A percentile compares a stretch with the other conserved stretches of the same genome.
These are phyloP conservation scores for Neostethus bicornis DNA, from an alignment of 2,797 vertebrate genomes.

Conservation along the genomic window DNA sequence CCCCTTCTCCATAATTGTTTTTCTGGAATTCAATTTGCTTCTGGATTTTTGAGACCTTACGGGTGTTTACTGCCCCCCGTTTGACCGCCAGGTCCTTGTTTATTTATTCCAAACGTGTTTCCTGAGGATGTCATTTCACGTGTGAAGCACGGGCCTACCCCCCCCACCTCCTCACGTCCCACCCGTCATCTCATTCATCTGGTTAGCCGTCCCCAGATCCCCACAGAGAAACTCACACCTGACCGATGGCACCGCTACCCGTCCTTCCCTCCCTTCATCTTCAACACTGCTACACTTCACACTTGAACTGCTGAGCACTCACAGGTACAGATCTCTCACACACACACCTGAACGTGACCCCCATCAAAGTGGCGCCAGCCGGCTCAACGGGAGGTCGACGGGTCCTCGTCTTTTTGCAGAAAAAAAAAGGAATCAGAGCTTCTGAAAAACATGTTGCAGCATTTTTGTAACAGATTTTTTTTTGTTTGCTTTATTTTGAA, in stretches of 20 bases:
- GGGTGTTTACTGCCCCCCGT: slow-evolving; percentile 40
- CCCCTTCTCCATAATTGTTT: slow-evolving; percentile 40
- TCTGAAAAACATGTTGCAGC: too few species aligned
- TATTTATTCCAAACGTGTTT: slow-evolving; percentile 81
- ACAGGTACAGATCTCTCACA: slow-evolving; percentile 8
- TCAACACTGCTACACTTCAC: slow-evolving; percentile 28
- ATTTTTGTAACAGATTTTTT: too few species aligned
- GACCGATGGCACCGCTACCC: slow-evolving; percentile 18
- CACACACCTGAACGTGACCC: slow-evolving; percentile 24
- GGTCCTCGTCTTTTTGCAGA: slow-evolving; percentile 31
- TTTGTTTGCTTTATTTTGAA: too few species aligned
- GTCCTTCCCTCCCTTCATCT: slow-evolving; percentile 22
- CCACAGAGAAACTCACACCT: slow-evolving; percentile 30
- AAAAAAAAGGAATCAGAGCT: slow-evolving; percentile 24
- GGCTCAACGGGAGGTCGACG: slow-evolving; percentile 44
- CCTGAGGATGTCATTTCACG: slow-evolving; percentile 85
- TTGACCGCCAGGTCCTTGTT: too few species aligned
- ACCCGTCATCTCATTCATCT: slow-evolving; percentile 74
- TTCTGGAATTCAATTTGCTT: slow-evolving; percentile 58
- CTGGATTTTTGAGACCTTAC: slow-evolving; percentile 53
- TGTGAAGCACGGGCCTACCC: too few species aligned
- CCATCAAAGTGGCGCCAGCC: slow-evolving; percentile 52
- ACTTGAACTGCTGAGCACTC: slow-evolving; percentile 45
- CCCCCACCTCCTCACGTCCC: too few species aligned
- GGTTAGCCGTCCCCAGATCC: slow-evolving; percentile 38